Evolutionary conservation across 2,113 vertebrate genomes (phyloP), one percentile per base, ranked within the genome.

Genomic region (Ellobius talpinus): DNA sequence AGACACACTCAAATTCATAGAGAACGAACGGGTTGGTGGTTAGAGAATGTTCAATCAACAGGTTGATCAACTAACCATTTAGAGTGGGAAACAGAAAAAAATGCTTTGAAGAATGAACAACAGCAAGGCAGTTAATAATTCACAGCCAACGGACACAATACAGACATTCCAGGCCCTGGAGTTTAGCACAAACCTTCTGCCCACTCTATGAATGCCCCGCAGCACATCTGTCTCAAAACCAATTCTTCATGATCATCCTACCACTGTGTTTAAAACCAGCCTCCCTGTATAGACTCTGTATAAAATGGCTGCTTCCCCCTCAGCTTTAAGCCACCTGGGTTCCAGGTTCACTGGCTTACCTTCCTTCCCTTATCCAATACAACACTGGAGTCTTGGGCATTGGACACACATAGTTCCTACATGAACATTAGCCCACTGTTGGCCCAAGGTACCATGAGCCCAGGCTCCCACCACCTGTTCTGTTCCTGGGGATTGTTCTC

Each of bases 351-450:
- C 39, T 5, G 52, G 47, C 39, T 39, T 70, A 55, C 55, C 70
- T 73, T 58, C 65, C 50, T 47, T 23, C 29, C 65, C 82, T 65
- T 31, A 23, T 9, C 31, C 36, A 58, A 33, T 21, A 21, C 3
- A 29, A n/a, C 66, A 45, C 17, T 0, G 3, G 0, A 33, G 50
- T 55, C 33, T 63, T 0, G 0, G 31, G 58, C 33, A 58, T 21
- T 13, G 19, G 39, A 39, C 0, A 13, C 24, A n/a, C 14, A 6
- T 0, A 29, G 9, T 36, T 47, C 50, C 65, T 52, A 24, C 16
- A 26, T 1, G 5, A 23, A 31, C 70, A 21, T 4, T 39, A 6
- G 19, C n/a, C 36, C 2, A 33, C 58, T 26, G 23, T 16, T 12
- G 1, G 31, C 29, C 12, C 47, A 21, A 11, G 3, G 12, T 0